Conservation (phyloP, 1,140 invertebrate genomes). For the Mycetomoellerius zeteki region DNA sequence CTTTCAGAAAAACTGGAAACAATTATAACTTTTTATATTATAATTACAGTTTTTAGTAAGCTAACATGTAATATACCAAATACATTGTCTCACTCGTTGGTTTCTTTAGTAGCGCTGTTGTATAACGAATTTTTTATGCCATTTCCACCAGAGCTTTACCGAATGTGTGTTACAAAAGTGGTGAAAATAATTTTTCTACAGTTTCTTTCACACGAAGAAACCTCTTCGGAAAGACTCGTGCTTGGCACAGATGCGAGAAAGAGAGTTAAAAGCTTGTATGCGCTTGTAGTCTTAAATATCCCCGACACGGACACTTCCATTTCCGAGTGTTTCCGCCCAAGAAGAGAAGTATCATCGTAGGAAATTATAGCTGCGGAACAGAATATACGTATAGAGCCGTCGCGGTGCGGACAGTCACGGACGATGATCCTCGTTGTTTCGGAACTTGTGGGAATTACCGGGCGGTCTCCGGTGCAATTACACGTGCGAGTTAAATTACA, state of each 20-base stretch:
- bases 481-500: slow-evolving; percentile 52
- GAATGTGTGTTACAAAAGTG: slow-evolving; percentile 10
- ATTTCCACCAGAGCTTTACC: not conserved
- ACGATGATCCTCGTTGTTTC: slow-evolving; percentile 47
- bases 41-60: not conserved
- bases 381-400: slow-evolving; percentile 16
- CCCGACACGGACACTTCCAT: slow-evolving; percentile 72
- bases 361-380: slow-evolving; percentile 66
- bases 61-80: not conserved
- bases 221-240: slow-evolving; percentile 21
- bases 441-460: slow-evolving; percentile 27
- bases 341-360: slow-evolving; percentile 73
- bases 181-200: slow-evolving; percentile 25
- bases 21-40: slow-evolving; percentile 12
- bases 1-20: not conserved
- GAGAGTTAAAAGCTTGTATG: slow-evolving; percentile 46
- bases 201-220: not conserved
- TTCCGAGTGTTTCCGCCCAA: slow-evolving; percentile 67
- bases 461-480: slow-evolving; percentile 41
- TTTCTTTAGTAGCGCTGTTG: not conserved
- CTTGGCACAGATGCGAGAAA: slow-evolving; percentile 47
- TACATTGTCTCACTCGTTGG: not conserved
- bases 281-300: slow-evolving; percentile 71
- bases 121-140: not conserved
- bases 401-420: slow-evolving; percentile 12